phyloP scores from a whole-genome alignment of 2,888 invertebrate genomes.

The Aleiodes testaceus region DNA sequence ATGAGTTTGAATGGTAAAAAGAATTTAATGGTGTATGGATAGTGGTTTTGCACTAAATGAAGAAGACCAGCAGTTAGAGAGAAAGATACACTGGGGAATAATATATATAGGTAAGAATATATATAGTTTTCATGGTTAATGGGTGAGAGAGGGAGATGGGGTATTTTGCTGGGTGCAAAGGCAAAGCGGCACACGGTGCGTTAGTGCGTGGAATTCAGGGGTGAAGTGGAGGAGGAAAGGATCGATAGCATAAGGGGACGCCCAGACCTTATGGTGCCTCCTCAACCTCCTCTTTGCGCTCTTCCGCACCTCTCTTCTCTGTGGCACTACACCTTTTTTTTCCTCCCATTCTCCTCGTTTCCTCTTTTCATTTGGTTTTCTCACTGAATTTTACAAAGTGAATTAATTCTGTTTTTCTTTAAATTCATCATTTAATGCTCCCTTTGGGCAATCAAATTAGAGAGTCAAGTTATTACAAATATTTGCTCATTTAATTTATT shows the following conservation, averaged over 20 bases:
- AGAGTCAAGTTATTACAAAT: conserved; percentile 37
- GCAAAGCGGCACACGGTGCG: conserved; percentile 47
- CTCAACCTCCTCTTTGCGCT: conserved; percentile 57
- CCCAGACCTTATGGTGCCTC: conserved; percentile 68
- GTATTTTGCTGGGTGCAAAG: conserved; percentile 45
- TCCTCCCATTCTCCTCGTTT: conserved; percentile 33
- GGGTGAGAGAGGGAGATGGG: conserved; percentile 9
- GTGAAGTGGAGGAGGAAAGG: conserved; percentile 58
- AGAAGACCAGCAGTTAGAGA: conserved; percentile 17
- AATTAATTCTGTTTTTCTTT: conserved; percentile 33
- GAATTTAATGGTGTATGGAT: conserved; percentile 23
- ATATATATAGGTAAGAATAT: conserved; percentile 33
- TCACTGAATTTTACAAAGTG: conserved; percentile 29
- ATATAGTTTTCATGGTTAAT: conserved; percentile 31
- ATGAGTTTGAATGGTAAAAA: background rate
- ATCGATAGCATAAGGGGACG: conserved; percentile 67
- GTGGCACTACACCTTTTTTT: conserved; percentile 39
- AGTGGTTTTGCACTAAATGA: conserved; percentile 10
- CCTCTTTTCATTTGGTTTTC: conserved; percentile 18
- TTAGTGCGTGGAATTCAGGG: conserved; percentile 51
- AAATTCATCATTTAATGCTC: conserved; percentile 31
- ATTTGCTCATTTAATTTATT: conserved; percentile 9
- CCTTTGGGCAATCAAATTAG: conserved; percentile 50
- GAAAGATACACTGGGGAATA: conserved; percentile 26
- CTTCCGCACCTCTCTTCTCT: conserved; percentile 43